A percentile compares a stretch with the other conserved stretches of the same genome.
phyloP scores from a whole-genome alignment of 2,888 invertebrate species.

The Rhorus exstirpatorius region DNA sequence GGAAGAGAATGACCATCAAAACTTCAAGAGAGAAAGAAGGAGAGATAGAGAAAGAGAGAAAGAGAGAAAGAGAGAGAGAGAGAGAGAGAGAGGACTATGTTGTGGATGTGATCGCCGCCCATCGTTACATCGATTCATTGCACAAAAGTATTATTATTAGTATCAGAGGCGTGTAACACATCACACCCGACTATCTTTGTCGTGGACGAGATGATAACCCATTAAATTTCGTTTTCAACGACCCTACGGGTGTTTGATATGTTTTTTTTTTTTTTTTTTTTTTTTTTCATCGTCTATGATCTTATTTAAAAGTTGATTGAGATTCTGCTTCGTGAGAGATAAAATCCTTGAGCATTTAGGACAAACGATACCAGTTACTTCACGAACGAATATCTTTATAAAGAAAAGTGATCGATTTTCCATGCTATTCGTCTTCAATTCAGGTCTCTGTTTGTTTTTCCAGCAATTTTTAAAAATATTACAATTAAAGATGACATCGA shows the following conservation, averaged over 20 bases:
- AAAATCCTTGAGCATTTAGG: conserved; percentile 15
- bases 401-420: too few species aligned
- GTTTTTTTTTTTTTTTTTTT: conserved; percentile 9
- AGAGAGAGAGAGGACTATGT: conserved; percentile 1
- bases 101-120: conserved; percentile 57
- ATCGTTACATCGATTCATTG: conserved; percentile 60
- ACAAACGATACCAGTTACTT: background rate
- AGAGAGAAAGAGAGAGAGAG: conserved; percentile 10
- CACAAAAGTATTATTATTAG: conserved; percentile 66
- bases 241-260: background rate
- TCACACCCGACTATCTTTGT: conserved; percentile 47
- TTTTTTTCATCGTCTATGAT: conserved; percentile 27
- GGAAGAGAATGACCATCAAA: conserved; percentile 37
- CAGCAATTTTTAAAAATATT: too few species aligned
- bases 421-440: too few species aligned
- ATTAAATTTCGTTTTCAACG: conserved; percentile 41
- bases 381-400: too few species aligned
- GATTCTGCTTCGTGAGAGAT: conserved; percentile 4
- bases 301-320: conserved; percentile 31
- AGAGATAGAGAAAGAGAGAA: conserved; percentile 16
- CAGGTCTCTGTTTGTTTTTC: too few species aligned
- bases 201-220: conserved; percentile 51
- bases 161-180: conserved; percentile 44
- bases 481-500: too few species aligned
- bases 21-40: conserved; percentile 22